A percentile compares a stretch with the other conserved stretches of the same genome.
phyloP scores from a whole-genome alignment of 2,797 vertebrate genomes.

The Macropus fuliginosus region DNA sequence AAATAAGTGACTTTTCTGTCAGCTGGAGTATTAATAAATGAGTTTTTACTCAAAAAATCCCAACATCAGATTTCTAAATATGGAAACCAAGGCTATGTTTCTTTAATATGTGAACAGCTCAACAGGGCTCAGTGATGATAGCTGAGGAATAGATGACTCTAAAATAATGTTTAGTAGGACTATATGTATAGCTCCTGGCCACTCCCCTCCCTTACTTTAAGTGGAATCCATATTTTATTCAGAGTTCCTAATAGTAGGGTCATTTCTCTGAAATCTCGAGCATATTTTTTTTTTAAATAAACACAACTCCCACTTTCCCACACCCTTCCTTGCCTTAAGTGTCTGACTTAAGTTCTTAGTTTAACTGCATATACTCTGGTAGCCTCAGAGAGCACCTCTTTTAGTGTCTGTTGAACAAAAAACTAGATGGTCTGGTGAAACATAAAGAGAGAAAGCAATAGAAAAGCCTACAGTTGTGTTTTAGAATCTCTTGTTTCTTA shows the following conservation, averaged over 20 bases:
- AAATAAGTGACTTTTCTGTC: background rate
- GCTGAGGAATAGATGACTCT: background rate
- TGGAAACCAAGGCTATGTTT: background rate
- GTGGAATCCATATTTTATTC: background rate
- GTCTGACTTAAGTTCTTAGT: background rate
- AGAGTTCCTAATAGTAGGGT: background rate
- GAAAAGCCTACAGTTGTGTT: background rate
- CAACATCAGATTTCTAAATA: background rate
- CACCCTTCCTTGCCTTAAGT: background rate
- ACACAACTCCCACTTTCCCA: background rate
- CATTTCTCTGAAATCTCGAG: background rate
- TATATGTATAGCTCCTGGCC: background rate
- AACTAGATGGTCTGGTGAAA: background rate
- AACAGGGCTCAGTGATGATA: background rate
- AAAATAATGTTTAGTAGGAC: background rate
- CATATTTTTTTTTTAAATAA: background rate
- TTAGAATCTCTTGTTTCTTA: background rate
- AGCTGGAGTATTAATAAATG: background rate
- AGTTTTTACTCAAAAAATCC: background rate
- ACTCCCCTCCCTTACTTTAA: background rate
- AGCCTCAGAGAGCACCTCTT: background rate
- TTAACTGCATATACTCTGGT: background rate
- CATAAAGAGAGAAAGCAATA: background rate
- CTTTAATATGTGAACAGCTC: background rate
- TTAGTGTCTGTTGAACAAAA: background rate